Evolutionary conservation across 2,797 vertebrate genomes (phyloP).

Genomic region (Discoglossus pictus): DNA sequence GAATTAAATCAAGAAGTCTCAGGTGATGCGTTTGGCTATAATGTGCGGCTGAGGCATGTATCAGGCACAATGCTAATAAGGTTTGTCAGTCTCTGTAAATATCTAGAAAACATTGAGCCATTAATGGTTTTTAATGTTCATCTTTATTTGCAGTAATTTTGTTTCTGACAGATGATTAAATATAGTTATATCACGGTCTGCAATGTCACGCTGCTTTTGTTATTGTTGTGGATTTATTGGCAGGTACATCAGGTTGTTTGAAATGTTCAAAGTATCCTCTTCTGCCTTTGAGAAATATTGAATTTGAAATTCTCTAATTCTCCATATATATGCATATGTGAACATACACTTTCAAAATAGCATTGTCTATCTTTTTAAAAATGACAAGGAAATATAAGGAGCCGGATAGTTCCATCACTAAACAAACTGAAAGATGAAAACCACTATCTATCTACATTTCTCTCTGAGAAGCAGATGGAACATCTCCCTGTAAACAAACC

Average conservation of each 20-base stretch:
- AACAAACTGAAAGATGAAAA: slow-evolving; percentile 48
- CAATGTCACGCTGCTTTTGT: slow-evolving; percentile 5
- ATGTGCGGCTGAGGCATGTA: slow-evolving; percentile 40
- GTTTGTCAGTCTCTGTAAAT: slow-evolving; percentile 34
- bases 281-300: slow-evolving; percentile 37
- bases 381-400: slow-evolving; percentile 39
- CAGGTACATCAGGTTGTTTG: slow-evolving; percentile 24
- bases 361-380: slow-evolving; percentile 40
- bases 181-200: slow-evolving; percentile 10
- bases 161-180: slow-evolving; percentile 29
- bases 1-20: slow-evolving; percentile 26
- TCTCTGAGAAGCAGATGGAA: slow-evolving; percentile 41
- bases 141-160: slow-evolving; percentile 38
- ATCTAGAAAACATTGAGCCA: slow-evolving; percentile 37
- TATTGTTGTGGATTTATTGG: slow-evolving; percentile 33
- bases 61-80: slow-evolving; percentile 42
- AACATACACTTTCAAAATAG: slow-evolving; percentile 15
- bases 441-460: slow-evolving; percentile 36
- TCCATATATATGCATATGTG: slow-evolving; percentile 37
- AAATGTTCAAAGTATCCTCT: slow-evolving; percentile 32
- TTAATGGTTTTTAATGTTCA: slow-evolving; percentile 41
- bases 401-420: slow-evolving; percentile 32
- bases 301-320: slow-evolving; percentile 41
- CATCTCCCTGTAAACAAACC: slow-evolving; percentile 44
- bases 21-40: slow-evolving; percentile 20